Evolutionary conservation across 2,113 vertebrate species (phyloP), one percentile per base, ranked within the genome.

Genomic region (Eudyptes chrysolophus): DNA sequence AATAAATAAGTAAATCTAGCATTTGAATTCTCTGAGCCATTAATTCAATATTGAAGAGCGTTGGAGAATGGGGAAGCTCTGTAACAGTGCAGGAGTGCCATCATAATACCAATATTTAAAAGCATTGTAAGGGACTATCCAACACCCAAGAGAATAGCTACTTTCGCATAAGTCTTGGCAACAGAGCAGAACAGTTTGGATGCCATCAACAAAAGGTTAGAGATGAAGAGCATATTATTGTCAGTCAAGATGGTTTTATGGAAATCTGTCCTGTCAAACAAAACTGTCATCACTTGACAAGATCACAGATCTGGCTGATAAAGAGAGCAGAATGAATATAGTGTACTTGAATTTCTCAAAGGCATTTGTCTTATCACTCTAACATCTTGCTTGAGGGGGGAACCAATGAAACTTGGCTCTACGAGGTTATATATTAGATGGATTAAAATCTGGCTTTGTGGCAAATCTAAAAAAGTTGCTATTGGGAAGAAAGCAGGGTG

Each of bases 261-360:
- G 62, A 94, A 94, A 87, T 29, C 7, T 90, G 54, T 83, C 87
- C 84, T 93, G 92, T 95, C 94, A 96, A 97, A 94, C 79, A 88
- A 85, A 97, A 69, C 94, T 97, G 97, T 97, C 96, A 93, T 85
- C 70, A 7, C 82, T 93, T 97, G 82, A 93, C 95, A 93, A 65
- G 90, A 97, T 85, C 66, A 61, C 27, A 80, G 68, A 85, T 93
- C 75, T 94, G 78, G 62, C 90, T 93, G 87, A 92, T 93, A 72
- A 82, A 95, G 71, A 82, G 10, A 90, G 81, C 87, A 94, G 90
- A 95, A 87, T 89, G 82, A 83, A 65, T 89, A 14, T 11, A 85
- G 24, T 12, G 13, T 94, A 32, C 48, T 94, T 94, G 66, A 88
- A 93, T 94, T 93, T 94, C 54, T 94, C 46, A 84, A 93, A 97